Evolutionary conservation across 1,140 invertebrate genomes (phyloP).

Genomic region (Scylla paramamosain): DNA sequence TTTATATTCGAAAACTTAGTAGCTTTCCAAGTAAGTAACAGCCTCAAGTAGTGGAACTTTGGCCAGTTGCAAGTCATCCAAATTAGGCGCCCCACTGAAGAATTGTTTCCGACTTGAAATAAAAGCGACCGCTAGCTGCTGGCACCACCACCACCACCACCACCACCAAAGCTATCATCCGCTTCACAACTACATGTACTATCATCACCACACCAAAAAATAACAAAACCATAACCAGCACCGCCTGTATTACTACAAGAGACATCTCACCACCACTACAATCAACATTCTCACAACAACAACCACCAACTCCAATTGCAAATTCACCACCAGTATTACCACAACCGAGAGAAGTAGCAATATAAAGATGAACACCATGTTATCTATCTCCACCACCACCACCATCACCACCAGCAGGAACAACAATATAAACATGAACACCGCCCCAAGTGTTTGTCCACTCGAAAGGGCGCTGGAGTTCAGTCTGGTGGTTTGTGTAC

Average conservation of each 20-base stretch:
- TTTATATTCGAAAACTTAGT: neutral
- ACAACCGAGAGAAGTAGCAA: too few species aligned
- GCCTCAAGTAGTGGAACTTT: neutral
- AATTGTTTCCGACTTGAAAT: neutral
- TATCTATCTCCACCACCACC: neutral
- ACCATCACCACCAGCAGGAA: neutral
- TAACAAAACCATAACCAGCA: too few species aligned
- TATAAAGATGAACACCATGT: too few species aligned
- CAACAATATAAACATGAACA: neutral
- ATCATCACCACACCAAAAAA: neutral
- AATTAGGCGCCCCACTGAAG: neutral
- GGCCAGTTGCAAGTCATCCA: neutral
- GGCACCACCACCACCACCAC: neutral
- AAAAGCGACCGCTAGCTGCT: neutral
- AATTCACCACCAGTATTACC: too few species aligned
- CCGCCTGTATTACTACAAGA: too few species aligned
- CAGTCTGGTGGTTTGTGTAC: too few species aligned
- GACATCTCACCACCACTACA: too few species aligned
- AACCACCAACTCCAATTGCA: too few species aligned
- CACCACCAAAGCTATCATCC: neutral
- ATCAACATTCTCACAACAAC: too few species aligned
- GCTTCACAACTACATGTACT: neutral
- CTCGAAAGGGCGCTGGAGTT: neutral
- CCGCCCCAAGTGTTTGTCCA: neutral
- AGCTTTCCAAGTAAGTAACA: neutral